Evolutionary conservation across 2,888 invertebrate species (phyloP).

Genomic region (Nebria salina): DNA sequence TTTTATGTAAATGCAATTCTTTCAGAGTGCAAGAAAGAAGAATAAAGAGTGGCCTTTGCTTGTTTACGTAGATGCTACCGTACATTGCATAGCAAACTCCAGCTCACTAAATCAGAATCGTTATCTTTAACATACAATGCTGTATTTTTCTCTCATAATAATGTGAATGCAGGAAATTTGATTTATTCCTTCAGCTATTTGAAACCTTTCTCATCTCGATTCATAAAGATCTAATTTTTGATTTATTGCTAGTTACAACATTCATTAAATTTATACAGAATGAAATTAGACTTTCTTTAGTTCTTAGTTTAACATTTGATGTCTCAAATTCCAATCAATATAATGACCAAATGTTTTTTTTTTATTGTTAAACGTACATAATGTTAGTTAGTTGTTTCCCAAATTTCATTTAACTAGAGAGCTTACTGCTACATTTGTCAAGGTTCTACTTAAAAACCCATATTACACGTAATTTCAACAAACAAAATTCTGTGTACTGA

Average conservation of each 20-base stretch:
- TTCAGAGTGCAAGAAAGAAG: constrained; percentile 27
- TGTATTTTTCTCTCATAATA: background rate
- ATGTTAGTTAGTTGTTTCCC: no score
- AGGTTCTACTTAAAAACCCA: no score
- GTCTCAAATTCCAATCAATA: no score
- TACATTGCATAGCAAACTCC: background rate
- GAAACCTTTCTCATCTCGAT: background rate
- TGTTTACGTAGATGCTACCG: constrained; percentile 3
- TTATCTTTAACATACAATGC: background rate
- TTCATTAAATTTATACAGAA: no score
- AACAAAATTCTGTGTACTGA: background rate
- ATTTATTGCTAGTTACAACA: background rate
- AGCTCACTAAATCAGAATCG: background rate
- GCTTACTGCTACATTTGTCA: no score
- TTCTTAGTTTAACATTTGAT: no score
- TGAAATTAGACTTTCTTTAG: no score
- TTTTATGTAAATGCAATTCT: constrained; percentile 50
- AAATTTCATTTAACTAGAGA: no score
- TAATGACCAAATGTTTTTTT: no score
- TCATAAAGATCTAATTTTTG: background rate
- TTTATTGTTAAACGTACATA: no score
- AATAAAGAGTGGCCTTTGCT: constrained; percentile 8
- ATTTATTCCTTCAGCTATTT: background rate
- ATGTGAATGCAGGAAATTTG: background rate
- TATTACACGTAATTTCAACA: background rate